These are phyloP conservation scores for Proctacanthus coquilletti DNA, from an alignment of 1,140 invertebrate genomes.

Conservation along the genomic window DNA sequence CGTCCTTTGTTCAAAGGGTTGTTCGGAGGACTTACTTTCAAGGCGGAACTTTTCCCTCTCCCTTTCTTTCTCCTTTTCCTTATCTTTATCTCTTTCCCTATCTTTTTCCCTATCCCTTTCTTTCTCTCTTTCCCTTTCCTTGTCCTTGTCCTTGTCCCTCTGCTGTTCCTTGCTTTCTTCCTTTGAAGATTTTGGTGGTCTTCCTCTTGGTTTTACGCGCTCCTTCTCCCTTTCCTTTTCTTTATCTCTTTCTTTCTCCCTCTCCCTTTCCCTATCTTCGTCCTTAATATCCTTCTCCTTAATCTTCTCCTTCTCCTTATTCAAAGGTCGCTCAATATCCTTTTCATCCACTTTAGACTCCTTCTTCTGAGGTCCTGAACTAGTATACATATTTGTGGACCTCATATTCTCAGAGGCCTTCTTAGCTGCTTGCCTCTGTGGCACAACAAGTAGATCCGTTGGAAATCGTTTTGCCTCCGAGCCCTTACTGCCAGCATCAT, in stretches of 20 bases:
- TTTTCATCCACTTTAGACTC: neutral
- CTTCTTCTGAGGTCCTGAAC: slow-evolving; percentile 14
- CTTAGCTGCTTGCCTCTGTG: slow-evolving; percentile 77
- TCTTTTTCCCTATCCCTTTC: slow-evolving; percentile 9
- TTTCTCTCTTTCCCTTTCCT: slow-evolving; percentile 12
- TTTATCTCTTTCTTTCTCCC: slow-evolving; percentile 18
- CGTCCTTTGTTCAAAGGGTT: too few species aligned
- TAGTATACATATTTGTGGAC: slow-evolving; percentile 32
- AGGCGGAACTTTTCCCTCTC: slow-evolving; percentile 12
- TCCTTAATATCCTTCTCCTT: slow-evolving; percentile 29
- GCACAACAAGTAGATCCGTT: slow-evolving; percentile 71
- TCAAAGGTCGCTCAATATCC: neutral
- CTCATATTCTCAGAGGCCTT: slow-evolving; percentile 79
- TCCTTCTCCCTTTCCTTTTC: slow-evolving; percentile 9
- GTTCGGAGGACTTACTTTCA: too few species aligned
- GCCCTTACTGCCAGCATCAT: slow-evolving; percentile 34
- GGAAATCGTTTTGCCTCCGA: slow-evolving; percentile 44
- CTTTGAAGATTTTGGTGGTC: slow-evolving; percentile 15
- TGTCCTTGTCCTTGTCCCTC: slow-evolving; percentile 21
- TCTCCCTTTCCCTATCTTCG: slow-evolving; percentile 15
- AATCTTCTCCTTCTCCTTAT: slow-evolving; percentile 25
- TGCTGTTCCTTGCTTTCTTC: slow-evolving; percentile 21
- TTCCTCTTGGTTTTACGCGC: slow-evolving; percentile 22
- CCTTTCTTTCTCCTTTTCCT: slow-evolving; percentile 11
- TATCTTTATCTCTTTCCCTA: slow-evolving; percentile 1